Evolutionary conservation across 2,113 vertebrate genomes (phyloP).

Genomic region (Bubo bubo): DNA sequence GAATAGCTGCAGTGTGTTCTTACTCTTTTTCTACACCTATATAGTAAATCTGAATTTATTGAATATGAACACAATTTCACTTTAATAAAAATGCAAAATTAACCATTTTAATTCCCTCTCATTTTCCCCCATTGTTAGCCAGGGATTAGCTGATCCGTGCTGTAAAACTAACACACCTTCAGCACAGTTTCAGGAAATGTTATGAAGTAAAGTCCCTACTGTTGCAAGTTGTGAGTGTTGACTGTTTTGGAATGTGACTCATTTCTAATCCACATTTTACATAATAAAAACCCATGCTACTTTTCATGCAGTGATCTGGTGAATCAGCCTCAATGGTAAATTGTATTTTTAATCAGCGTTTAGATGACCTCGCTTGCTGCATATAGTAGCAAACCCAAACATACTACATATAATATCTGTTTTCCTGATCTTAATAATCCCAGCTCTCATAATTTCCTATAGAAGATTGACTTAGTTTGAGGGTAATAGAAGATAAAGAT

Average conservation of each 20-base stretch:
- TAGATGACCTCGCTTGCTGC: neutral
- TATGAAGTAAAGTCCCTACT: neutral
- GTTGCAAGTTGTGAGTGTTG: neutral
- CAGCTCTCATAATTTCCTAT: slow-evolving; percentile 33
- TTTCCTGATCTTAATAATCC: slow-evolving; percentile 54
- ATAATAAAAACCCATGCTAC: neutral
- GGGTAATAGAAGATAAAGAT: slow-evolving; percentile 21
- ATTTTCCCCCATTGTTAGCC: neutral
- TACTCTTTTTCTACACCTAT: neutral
- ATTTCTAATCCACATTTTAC: neutral
- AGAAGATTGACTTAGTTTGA: slow-evolving; percentile 36
- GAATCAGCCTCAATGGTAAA: slow-evolving; percentile 42
- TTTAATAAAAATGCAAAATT: neutral
- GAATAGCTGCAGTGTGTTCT: neutral
- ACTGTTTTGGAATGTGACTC: neutral
- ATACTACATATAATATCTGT: slow-evolving; percentile 28
- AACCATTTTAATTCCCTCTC: neutral
- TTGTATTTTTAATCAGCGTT: slow-evolving; percentile 59
- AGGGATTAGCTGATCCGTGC: neutral
- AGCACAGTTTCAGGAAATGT: neutral
- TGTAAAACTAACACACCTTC: neutral
- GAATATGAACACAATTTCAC: neutral
- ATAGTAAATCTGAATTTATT: neutral
- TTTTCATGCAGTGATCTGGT: neutral
- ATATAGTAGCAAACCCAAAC: neutral